A percentile compares a stretch with the other conserved stretches of the same genome.
These are phyloP conservation scores for Typhlichthys subterraneus DNA, from an alignment of 2,797 vertebrate genomes.

Conservation along the genomic window DNA sequence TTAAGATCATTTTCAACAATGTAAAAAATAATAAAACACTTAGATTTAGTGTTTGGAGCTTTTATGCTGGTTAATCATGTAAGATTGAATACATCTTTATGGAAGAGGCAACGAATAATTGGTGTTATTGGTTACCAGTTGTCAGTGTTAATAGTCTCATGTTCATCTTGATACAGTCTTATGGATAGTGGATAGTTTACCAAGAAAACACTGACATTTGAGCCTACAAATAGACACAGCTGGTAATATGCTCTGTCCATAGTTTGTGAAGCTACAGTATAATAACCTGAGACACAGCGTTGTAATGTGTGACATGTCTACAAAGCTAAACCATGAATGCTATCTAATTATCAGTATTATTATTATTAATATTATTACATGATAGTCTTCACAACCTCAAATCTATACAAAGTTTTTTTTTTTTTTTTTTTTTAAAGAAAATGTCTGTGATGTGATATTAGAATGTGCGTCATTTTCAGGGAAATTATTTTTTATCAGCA, in stretches of 20 bases:
- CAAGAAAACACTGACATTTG: neutral
- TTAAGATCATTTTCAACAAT: constrained; percentile 1
- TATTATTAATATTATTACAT: too few species aligned
- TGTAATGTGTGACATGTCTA: too few species aligned
- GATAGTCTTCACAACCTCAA: neutral
- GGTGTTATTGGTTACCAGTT: constrained; percentile 13
- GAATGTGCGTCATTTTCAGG: neutral
- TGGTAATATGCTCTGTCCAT: too few species aligned
- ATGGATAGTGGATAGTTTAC: neutral
- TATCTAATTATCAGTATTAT: too few species aligned
- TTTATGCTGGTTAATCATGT: constrained; percentile 16
- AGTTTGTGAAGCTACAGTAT: too few species aligned
- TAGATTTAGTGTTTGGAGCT: constrained; percentile 17
- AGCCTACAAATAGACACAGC: too few species aligned
- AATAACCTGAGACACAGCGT: too few species aligned
- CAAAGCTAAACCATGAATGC: too few species aligned
- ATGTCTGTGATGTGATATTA: neutral
- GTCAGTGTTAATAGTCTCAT: constrained; percentile 25
- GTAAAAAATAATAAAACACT: constrained; percentile 7
- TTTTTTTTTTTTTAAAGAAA: neutral
- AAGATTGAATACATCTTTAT: neutral
- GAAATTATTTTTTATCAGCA: neutral
- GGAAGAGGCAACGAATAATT: constrained; percentile 11
- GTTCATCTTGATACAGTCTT: constrained; percentile 16
- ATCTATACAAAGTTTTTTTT: neutral